Evolutionary conservation across 2,113 vertebrate species (phyloP), one percentile per base, ranked within the genome.

Genomic region (Mesembrinibis cayennensis): DNA sequence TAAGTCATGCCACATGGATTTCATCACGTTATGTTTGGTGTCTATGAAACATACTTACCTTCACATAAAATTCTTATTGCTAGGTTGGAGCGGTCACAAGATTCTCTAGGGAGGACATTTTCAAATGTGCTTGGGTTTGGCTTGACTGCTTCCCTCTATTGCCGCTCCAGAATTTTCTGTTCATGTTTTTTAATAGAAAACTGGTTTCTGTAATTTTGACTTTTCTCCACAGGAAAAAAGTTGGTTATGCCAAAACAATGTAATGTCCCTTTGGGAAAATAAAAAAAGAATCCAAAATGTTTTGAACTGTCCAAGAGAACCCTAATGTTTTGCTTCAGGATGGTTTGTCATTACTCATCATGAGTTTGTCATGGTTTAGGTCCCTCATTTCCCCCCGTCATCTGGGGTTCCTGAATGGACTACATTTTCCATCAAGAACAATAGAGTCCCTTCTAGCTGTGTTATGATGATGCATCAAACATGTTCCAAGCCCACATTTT

Each of bases 201-300:
- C 58, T 13, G 7, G 49, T 80, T 97, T 83, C 71, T 88, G 58
- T 44, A 83, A 53, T 65, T 66, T 21, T 77, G 47, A 77, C 38
- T 86, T 95, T 56, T 94, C 94, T 91, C 77, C 80, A 87, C 67
- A 91, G 77, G 69, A 96, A 96, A 96, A 85, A 94, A 15, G 38
- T 36, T 84, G 89, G 80, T 91, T 92, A 36, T 87, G 80, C 78
- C 87, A 89, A 94, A 96, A 95, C 69, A 91, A 94, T 79, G 45
- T 89, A 70, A 81, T 30, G 61, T 79, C 69, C 34, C 81, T 61
- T 65, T 67, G 77, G 72, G 93, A 94, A 94, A 92, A 87, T 66
- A 88, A 91, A 89, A 38, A 86, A n/a, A 44, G 5, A 80, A 95
- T 70, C n/a, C 42, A 81, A 62, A 90, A 70, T 19, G 29, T 95